Evolutionary conservation across 2,888 invertebrate species (phyloP), one percentile per base, ranked within the genome.

Genomic region (Agrotis puta): DNA sequence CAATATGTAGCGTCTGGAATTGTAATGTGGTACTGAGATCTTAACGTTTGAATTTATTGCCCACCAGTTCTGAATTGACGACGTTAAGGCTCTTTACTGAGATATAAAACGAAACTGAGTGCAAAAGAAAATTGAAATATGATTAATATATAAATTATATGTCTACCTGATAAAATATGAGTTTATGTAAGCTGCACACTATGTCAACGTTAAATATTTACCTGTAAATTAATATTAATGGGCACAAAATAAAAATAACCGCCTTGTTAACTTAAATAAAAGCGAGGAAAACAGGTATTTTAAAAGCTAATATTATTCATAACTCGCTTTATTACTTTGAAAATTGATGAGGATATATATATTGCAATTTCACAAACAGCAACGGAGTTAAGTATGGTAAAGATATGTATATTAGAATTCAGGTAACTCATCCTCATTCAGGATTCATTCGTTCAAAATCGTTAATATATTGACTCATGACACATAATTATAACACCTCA

Each of bases 21-120:
- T 88, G 89, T 85, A 88, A 88, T 91, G 88, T 88, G 82, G 87
- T 87, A 88, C 88, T 88, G 86, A 88, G 88, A 88, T 90, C 91
- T 90, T 86, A 89, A 88, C 82, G 81, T 85, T 85, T 83, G 83
- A 85, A 90, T 87, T 82, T 81, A 78, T 84, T 83, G 70, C 85
- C 43, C 70, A 71, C 77, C 70, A 74, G 81, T 64, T 69, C 78
- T 66, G 76, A 83, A 85, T 84, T 79, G 85, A 85, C 83, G 79
- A 84, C 74, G 71, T 56, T 68, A 50, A 64, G 51, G 50, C 78
- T 24, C 54, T 74, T 70, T 81, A 51, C 78, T 64, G 77, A 71
- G 71, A 57, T 62, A 81, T 77, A 78, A 76, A 78, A 79, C 56
- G 66, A 66, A 50, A 67, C 77, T 53, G 81, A 69, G 71, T 69